Base-by-base conservation (phyloP, 2,113 vertebrate genomes). In the Columba livia region DNA sequence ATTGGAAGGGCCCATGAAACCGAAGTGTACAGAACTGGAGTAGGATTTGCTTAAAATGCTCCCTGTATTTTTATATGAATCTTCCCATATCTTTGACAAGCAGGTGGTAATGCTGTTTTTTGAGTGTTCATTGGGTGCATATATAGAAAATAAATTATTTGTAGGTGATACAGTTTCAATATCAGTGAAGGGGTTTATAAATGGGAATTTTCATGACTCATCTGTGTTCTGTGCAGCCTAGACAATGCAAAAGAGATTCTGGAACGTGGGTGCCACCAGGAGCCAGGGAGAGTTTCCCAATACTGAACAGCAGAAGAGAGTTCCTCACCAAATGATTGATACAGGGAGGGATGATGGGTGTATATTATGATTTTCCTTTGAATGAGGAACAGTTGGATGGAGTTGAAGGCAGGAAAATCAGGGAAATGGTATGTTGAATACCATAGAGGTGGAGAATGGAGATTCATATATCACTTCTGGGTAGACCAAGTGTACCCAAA, bases 391-490 rank as follows among this genome's bases (percentile, higher is more conserved):
- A 26, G 19, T 9, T 29, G 32, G 50, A 24, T 19, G 40, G 16
- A 69, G 42, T 17, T 44, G 42, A 44, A 44, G 42, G 42, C 16
- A 44, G 61, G 48, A 19, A 15, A 56, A 53, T 6, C 20, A 17
- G 40, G 19, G 11, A 42, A 14, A 24, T 19, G 8, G 4, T 32
- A 1, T 14, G 3, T 6, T 26, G 24, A 50, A 10, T 69, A 12
- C 23, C 26, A 0, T 6, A 29, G 17, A 44, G 31, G 11, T 26
- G 23, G 36, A 51, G 50, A 40, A 44, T 8, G 67, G 57, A 21
- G 51, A 10, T 12, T 12, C 1, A 11, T 9, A 0, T 21, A 23
- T 0, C 0, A 1, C 38, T 71, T 40, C 25, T 65, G 65, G 7
- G 14, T 19, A 50, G n/a, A 60, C 38, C 18, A 12, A 21, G 34